These are phyloP conservation scores for Tamandua tetradactyla DNA, from an alignment of 2,797 vertebrate genomes.

Conservation along the genomic window DNA sequence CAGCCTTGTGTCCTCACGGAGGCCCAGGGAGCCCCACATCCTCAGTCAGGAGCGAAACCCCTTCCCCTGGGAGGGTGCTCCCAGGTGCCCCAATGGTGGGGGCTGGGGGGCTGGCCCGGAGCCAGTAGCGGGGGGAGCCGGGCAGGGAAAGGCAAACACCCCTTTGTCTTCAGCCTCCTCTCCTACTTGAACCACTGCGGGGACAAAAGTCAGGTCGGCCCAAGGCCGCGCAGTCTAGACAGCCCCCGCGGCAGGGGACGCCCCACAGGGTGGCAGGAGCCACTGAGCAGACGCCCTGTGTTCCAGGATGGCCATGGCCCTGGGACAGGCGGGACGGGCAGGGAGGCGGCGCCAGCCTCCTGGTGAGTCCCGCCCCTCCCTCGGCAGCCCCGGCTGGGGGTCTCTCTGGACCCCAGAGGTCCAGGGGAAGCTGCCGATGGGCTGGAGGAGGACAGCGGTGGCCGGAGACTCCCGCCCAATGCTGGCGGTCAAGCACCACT, in stretches of 20 bases:
- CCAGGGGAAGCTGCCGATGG: neutral
- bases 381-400: neutral
- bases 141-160: neutral
- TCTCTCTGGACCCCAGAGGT: no score
- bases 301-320: no score
- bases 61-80: neutral
- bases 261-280: no score
- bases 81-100: neutral
- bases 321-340: neutral
- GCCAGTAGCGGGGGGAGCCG: neutral
- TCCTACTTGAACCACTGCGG: neutral
- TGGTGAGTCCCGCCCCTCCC: neutral
- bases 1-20: neutral
- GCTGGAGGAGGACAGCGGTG: neutral
- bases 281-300: no score
- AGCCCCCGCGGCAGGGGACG: no score
- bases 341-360: neutral
- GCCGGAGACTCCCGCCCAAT: accelerated
- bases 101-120: neutral
- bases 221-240: neutral
- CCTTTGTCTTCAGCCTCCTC: neutral
- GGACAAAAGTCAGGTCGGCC: neutral
- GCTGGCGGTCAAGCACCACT: no score
- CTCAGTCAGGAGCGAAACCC: no score
- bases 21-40: neutral